A percentile compares a stretch with the other conserved stretches of the same genome.
Evolutionary conservation across 2,888 invertebrate genomes (phyloP).

Genomic region (Drosophila ochracea): DNA sequence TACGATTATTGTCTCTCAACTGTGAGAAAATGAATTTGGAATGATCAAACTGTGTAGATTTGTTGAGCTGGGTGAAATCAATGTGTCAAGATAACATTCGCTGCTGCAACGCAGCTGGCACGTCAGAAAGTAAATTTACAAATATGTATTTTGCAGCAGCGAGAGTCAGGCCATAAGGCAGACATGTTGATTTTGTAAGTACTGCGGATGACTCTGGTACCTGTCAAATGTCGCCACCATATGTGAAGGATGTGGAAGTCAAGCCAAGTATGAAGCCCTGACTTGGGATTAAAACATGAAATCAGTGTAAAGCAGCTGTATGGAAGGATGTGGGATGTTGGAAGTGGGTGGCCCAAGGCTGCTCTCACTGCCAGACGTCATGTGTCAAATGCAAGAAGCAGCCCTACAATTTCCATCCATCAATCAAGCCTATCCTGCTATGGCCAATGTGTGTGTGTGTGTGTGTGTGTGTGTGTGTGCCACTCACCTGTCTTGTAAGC

Average conservation of each 20-base stretch:
- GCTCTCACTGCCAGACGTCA: conserved; percentile 22
- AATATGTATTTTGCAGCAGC: conserved; percentile 56
- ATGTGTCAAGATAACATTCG: conserved; percentile 10
- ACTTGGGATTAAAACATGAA: conserved; percentile 49
- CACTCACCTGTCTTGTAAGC: conserved; percentile 89
- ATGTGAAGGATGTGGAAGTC: conserved; percentile 23
- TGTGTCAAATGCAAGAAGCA: conserved; percentile 58
- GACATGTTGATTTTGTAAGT: conserved; percentile 69
- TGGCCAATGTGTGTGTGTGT: conserved; percentile 6
- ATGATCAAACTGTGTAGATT: background rate
- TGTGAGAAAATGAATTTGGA: background rate
- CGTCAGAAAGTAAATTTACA: conserved; percentile 61
- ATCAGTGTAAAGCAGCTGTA: conserved; percentile 42
- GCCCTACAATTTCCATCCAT: conserved; percentile 65
- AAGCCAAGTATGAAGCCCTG: conserved; percentile 25
- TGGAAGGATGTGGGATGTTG: background rate
- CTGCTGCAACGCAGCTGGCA: conserved; percentile 17
- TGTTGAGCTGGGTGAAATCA: background rate
- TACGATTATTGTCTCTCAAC: background rate
- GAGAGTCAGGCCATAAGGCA: conserved; percentile 32
- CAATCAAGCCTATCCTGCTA: conserved; percentile 57
- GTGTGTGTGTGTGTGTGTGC: conserved; percentile 34
- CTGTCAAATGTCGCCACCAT: conserved; percentile 67
- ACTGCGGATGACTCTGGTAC: conserved; percentile 64
- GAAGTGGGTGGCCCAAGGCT: conserved; percentile 1